These are phyloP conservation scores for Megaleporinus macrocephalus DNA, from an alignment of 2,113 vertebrate genomes.

Conservation along the genomic window DNA sequence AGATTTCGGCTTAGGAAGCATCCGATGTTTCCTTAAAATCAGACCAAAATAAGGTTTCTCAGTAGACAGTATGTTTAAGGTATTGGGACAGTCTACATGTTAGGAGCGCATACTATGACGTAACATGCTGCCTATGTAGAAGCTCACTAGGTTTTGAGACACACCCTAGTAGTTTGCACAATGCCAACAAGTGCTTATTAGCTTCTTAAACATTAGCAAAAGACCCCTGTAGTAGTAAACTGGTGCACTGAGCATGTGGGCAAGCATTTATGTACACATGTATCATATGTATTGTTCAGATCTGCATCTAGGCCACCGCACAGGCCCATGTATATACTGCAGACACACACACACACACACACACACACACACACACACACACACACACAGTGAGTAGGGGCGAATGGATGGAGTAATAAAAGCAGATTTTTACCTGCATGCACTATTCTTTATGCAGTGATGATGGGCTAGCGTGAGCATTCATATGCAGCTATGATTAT, in stretches of 20 bases:
- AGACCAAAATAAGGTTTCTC: too few relatives aligned
- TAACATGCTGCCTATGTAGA: too few relatives aligned
- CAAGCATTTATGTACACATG: background rate
- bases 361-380: background rate
- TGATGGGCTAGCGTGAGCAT: constrained; percentile 32
- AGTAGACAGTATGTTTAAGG: too few relatives aligned
- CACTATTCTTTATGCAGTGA: constrained; percentile 45
- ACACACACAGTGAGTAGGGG: background rate
- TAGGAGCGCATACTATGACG: too few relatives aligned
- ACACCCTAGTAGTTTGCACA: too few relatives aligned
- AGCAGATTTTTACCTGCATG: background rate
- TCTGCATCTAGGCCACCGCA: background rate
- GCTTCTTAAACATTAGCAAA: too few relatives aligned
- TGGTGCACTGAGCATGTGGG: background rate
- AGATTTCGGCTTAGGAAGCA: too few relatives aligned
- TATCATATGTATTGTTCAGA: background rate
- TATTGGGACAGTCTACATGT: too few relatives aligned
- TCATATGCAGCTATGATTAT: constrained; percentile 43
- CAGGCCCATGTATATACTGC: background rate
- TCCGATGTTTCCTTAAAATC: too few relatives aligned
- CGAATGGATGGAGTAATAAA: constrained; percentile 17
- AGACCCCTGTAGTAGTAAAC: too few relatives aligned
- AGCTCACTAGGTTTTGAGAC: too few relatives aligned
- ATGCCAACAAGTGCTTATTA: too few relatives aligned
- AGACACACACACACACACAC: background rate